Evolutionary conservation across 2,113 vertebrate genomes (phyloP).

Genomic region (Engystomops pustulosus): DNA sequence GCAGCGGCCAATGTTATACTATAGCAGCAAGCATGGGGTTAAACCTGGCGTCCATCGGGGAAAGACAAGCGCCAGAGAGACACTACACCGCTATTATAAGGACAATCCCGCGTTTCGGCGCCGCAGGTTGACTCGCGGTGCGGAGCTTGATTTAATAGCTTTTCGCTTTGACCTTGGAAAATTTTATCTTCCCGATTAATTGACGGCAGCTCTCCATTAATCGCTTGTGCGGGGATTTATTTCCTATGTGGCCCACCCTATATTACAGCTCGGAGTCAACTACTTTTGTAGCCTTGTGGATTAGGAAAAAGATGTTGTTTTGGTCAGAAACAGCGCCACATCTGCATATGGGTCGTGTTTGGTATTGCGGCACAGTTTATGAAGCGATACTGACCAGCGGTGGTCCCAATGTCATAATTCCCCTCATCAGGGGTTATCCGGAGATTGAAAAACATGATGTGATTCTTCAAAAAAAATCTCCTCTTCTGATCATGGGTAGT

Average conservation of each 20-base stretch:
- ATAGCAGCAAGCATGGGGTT: not conserved
- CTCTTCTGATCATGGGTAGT: too few species aligned
- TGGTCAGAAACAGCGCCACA: not conserved
- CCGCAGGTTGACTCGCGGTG: not conserved
- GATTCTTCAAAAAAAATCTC: too few species aligned
- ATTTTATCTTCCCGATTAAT: conserved; percentile 13
- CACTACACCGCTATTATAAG: not conserved
- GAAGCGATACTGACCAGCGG: too few species aligned
- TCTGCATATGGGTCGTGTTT: not conserved
- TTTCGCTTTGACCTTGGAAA: conserved; percentile 18
- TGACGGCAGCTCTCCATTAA: conserved; percentile 1
- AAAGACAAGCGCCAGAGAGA: not conserved
- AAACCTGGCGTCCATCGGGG: not conserved
- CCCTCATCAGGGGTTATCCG: too few species aligned
- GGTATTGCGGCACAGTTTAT: too few species aligned
- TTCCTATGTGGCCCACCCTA: not conserved
- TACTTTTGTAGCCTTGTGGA: not conserved
- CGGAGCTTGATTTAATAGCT: not conserved
- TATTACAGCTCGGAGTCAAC: not conserved
- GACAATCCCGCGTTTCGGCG: not conserved
- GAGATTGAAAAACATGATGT: too few species aligned
- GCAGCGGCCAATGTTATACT: not conserved
- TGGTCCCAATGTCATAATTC: too few species aligned
- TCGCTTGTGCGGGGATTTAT: not conserved
- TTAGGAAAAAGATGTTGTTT: not conserved